phyloP scores from a whole-genome alignment of 2,888 invertebrate species.

The Magallana nippona region DNA sequence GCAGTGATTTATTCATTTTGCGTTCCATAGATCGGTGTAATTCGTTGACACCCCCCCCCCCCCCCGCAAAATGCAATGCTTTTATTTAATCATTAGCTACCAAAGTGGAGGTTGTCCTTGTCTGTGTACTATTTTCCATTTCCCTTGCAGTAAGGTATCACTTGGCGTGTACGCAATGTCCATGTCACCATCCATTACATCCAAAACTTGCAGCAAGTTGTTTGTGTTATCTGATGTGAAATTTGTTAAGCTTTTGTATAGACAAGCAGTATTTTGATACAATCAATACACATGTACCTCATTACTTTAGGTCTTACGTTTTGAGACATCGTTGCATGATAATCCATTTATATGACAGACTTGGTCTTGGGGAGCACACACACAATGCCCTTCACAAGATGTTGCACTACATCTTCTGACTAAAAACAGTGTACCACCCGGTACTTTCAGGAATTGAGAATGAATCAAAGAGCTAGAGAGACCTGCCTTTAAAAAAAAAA shows the following conservation, averaged over 20 bases:
- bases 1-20: too few relatives aligned
- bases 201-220: slow-evolving; percentile 33
- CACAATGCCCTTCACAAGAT: slow-evolving; percentile 60
- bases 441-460: slow-evolving; percentile 51
- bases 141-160: slow-evolving; percentile 50
- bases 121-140: slow-evolving; percentile 47
- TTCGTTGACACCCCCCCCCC: too few relatives aligned
- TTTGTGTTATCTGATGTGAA: slow-evolving; percentile 27
- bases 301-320: neutral
- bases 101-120: slow-evolving; percentile 49
- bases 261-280: neutral
- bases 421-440: slow-evolving; percentile 53
- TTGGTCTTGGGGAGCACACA: slow-evolving; percentile 60
- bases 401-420: slow-evolving; percentile 55
- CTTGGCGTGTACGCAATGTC: slow-evolving; percentile 47
- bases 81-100: slow-evolving; percentile 33
- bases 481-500: slow-evolving; percentile 52
- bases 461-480: slow-evolving; percentile 55
- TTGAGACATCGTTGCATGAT: slow-evolving; percentile 35
- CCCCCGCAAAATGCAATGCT: too few relatives aligned
- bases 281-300: neutral
- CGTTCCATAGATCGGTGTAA: too few relatives aligned
- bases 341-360: slow-evolving; percentile 45
- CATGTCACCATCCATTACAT: neutral
- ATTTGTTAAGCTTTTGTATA: neutral